Base-by-base conservation (phyloP, 1,140 invertebrate genomes). In the Cepaea nemoralis region DNA sequence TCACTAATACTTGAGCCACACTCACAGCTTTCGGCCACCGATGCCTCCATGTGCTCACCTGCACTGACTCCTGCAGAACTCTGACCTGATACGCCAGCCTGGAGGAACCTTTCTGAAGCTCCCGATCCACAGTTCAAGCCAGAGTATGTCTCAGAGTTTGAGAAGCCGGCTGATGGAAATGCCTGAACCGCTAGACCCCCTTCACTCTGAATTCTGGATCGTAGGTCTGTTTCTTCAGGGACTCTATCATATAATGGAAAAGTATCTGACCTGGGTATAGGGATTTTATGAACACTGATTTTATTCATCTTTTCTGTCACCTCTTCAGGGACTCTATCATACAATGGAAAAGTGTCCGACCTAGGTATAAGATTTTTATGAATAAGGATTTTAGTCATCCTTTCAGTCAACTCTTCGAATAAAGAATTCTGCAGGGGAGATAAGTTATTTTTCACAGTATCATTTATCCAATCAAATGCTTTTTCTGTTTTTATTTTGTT, bases 391-490 rank as follows among this genome's bases (percentile, higher is more conserved):
- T 63, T 27, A 31, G 27, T 63, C 59, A 63, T 27, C 12, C 5
- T 10, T 31, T 31, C 2, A 31, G 16, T 12, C 27, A 19, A 27
- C 1, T 31, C n/a, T 5, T 63, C 33, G 27, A 1, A 31, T 6
- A 31, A 5, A 14, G 27, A 27, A 27, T 3, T 6, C 8, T 27
- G 27, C 22, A 1, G 59, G 22, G 59, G 8, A 6, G n/a, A 6
- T 31, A 63, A 63, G 77, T 86, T 82, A 42, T 70, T 45, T 33
- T 45, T 88, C 35, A 91, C 80, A 33, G 88, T 89, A 83, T 88
- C 88, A 83, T 88, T 89, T 42, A 91, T 80, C 91, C 91, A 92
- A 84, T 90, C 91, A 88, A 90, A 91, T 45, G 90, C 89, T 82
- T 90, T 88, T 40, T 91, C 87, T n/a, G 85, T 77, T 77, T 86